Evolutionary conservation across 2,888 invertebrate species (phyloP).

Genomic region (Eucriotettix oculatus): DNA sequence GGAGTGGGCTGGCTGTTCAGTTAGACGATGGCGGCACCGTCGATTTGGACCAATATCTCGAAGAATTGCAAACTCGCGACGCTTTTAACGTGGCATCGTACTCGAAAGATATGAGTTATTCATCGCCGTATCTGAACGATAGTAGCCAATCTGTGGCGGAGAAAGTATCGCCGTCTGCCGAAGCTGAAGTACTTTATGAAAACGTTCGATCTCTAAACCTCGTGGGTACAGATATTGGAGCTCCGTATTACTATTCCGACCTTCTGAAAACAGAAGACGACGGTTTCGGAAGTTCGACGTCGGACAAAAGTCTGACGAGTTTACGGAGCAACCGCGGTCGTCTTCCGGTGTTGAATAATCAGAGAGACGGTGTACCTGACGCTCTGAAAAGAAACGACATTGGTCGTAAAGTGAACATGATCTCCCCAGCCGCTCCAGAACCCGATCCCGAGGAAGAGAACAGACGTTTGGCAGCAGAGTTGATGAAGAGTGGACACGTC

Average conservation of each 20-base stretch:
- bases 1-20: slow-evolving; percentile 16
- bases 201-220: slow-evolving; percentile 13
- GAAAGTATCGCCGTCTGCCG: not conserved
- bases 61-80: slow-evolving; percentile 41
- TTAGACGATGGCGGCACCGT: slow-evolving; percentile 27
- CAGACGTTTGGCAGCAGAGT: slow-evolving; percentile 23
- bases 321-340: slow-evolving; percentile 1
- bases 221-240: slow-evolving; percentile 21
- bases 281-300: slow-evolving; percentile 5
- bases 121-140: not conserved
- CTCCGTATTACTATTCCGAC: slow-evolving; percentile 79
- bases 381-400: slow-evolving; percentile 36
- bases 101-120: slow-evolving; percentile 13
- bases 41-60: slow-evolving; percentile 51
- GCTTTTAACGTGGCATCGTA: slow-evolving; percentile 25
- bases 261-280: slow-evolving; percentile 22
- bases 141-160: no score
- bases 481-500: slow-evolving; percentile 28
- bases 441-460: slow-evolving; percentile 16
- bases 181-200: slow-evolving; percentile 16
- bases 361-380: slow-evolving; percentile 36
- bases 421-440: slow-evolving; percentile 27
- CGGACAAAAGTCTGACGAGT: slow-evolving; percentile 10
- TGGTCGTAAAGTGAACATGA: slow-evolving; percentile 55
- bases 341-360: slow-evolving; percentile 42